A percentile compares a stretch with the other conserved stretches of the same genome.
phyloP scores from a whole-genome alignment of 2,797 vertebrate genomes.

The Diglossa cyanea region DNA sequence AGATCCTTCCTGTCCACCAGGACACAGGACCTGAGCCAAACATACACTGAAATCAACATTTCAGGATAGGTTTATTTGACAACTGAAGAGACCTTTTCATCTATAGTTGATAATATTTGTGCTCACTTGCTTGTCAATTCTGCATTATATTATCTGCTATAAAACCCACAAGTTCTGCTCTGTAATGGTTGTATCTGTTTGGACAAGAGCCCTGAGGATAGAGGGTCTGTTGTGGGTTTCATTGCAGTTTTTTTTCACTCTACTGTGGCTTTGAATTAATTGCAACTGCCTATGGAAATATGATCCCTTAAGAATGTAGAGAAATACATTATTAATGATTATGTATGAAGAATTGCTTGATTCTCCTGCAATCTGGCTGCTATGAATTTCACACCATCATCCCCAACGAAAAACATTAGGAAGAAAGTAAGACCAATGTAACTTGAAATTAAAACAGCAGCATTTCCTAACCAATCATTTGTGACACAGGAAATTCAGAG shows the following conservation, averaged over 20 bases:
- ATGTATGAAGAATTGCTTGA: neutral
- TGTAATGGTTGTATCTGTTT: neutral
- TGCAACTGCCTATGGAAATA: conserved; percentile 1
- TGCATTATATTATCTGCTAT: neutral
- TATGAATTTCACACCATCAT: neutral
- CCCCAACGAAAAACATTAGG: neutral
- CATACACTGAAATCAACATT: neutral
- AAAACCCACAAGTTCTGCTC: neutral
- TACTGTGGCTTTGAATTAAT: conserved; percentile 1
- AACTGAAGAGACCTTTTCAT: neutral
- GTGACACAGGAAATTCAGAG: neutral
- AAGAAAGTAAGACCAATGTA: neutral
- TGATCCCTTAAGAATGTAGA: neutral
- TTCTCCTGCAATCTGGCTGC: neutral
- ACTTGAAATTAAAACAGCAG: neutral
- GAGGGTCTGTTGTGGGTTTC: neutral
- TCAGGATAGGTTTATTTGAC: neutral
- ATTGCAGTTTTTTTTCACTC: accelerated
- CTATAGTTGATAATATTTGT: neutral
- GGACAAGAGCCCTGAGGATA: neutral
- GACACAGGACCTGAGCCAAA: neutral
- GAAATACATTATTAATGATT: conserved; percentile 30
- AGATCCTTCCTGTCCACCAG: neutral
- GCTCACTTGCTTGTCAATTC: neutral
- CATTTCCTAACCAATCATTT: neutral